Conservation (phyloP, 2,888 invertebrate species). For the Poecilobothrus nobilitatus region DNA sequence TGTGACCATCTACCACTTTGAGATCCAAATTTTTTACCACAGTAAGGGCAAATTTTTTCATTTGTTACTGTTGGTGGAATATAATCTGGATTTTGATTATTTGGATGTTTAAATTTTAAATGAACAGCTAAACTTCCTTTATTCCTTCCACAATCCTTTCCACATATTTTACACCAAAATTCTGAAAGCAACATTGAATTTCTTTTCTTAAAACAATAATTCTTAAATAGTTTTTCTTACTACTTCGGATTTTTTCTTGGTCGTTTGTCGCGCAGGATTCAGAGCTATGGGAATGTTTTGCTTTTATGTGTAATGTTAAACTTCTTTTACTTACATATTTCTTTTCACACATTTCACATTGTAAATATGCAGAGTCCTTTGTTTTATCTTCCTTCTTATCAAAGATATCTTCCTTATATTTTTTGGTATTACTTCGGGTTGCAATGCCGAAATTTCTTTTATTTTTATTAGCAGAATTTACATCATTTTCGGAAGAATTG, state of each 20-base stretch:
- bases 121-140: background rate
- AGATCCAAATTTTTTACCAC: background rate
- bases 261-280: background rate
- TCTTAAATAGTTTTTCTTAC: conserved; percentile 25
- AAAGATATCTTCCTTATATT: too few relatives aligned
- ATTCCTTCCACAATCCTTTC: background rate
- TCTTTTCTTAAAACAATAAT: conserved; percentile 25
- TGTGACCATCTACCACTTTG: background rate
- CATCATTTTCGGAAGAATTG: too few relatives aligned
- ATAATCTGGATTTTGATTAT: too few relatives aligned
- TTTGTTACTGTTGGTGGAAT: conserved; percentile 21
- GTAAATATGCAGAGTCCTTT: background rate
- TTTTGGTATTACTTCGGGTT: too few relatives aligned
- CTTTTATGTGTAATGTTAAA: background rate
- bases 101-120: background rate
- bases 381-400: too few relatives aligned
- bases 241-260: conserved; percentile 12
- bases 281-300: background rate
- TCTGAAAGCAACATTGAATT: background rate
- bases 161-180: background rate
- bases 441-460: too few relatives aligned
- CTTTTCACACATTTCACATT: background rate
- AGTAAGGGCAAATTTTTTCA: conserved; percentile 19
- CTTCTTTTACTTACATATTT: background rate
- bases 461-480: too few relatives aligned